These are phyloP conservation scores for Zosterops hypoxanthus DNA, from an alignment of 2,113 vertebrate species.

Conservation along the genomic window DNA sequence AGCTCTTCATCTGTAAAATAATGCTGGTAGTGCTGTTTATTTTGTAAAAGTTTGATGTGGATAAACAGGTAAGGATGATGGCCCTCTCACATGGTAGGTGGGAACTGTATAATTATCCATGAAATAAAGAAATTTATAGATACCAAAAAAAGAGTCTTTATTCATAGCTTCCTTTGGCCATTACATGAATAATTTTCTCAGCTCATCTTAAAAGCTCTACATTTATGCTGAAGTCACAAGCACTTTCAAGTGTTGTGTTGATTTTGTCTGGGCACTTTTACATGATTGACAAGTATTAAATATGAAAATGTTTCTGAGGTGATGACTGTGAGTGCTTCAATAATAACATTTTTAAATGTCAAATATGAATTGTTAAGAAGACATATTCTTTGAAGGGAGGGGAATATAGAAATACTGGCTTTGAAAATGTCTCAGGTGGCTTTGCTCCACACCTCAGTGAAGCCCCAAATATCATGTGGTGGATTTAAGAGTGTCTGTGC, in stretches of 20 bases:
- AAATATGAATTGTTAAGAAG: neutral
- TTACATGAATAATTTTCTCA: neutral
- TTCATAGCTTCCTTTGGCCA: neutral
- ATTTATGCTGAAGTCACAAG: neutral
- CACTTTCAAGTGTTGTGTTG: neutral
- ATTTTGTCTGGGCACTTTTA: neutral
- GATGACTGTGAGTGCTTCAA: neutral
- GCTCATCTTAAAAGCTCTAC: neutral
- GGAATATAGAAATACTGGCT: neutral
- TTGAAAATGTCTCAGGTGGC: accelerated
- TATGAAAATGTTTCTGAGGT: neutral
- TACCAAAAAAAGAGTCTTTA: neutral
- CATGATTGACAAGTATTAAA: neutral
- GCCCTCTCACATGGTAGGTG: neutral
- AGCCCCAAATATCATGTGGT: neutral
- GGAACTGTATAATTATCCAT: neutral
- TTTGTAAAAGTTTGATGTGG: neutral
- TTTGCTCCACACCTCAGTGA: neutral
- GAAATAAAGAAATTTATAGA: neutral
- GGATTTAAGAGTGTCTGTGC: neutral
- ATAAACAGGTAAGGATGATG: neutral
- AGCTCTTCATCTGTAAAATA: neutral
- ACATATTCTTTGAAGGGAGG: neutral
- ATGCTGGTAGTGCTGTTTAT: neutral
- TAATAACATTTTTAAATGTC: neutral